Evolutionary conservation across 2,113 vertebrate genomes (phyloP), one percentile per base, ranked within the genome.

Genomic region (Tychaedon coryphoeus): DNA sequence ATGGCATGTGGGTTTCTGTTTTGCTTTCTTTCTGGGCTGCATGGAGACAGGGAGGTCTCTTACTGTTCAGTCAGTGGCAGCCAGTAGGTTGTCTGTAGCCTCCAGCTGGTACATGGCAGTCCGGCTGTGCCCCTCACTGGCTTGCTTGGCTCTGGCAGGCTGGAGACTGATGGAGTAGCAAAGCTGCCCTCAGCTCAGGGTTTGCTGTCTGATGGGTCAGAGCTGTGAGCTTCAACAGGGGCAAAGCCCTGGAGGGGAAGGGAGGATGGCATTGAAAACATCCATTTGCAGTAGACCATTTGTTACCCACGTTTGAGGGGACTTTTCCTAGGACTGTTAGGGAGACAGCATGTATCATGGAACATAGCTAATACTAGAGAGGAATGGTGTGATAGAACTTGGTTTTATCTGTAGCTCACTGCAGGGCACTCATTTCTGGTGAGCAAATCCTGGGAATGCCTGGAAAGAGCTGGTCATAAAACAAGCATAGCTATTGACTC

Each of bases 81-180:
- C 17, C 1, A 4, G 65, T 67, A 31, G 38, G 43, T 62, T 31
- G 47, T 65, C 34, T 88, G 71, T 65, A 93, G 57, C 45, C 33
- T 73, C 4, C 25, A 4, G 25, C 24, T 79, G 67, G 19, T 61
- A 18, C 2, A 3, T 45, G 56, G 24, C 47, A 62, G 36, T 18
- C 40, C 53, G 19, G 10, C 61, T 40, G 48, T 48, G 54, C 24
- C 57, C 31, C 53, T 81, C 45, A 4, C 62, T 72, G 81, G 74
- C 53, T 86, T 1, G 0, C 0, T 0, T 36, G 72, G 45, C 42
- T 53, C n/a, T 64, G 33, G 50, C 12, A 15, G 42, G 65, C 33
- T 66, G 78, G 66, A 82, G 53, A 36, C 19, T 1, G 10, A 36
- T 45, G 54, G 71, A 86, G 62, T 71, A 69, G 78, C 54, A 79